Evolutionary conservation across 2,888 invertebrate species (phyloP).

Genomic region (Pristionchus entomophagus): DNA sequence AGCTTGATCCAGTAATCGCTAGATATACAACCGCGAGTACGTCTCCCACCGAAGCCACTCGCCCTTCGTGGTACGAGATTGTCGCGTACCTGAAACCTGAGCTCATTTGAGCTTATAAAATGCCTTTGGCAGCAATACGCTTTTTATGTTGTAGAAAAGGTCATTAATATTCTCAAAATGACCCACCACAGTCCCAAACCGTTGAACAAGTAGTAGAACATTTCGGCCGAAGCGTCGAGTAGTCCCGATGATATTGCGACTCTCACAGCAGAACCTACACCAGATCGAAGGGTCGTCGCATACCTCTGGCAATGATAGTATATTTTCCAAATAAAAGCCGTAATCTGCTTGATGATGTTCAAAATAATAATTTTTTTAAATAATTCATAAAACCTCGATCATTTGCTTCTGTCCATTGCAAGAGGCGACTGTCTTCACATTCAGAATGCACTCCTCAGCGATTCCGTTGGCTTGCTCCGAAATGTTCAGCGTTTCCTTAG

Average conservation of each 20-base stretch:
- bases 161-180: not conserved
- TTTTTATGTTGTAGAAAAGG: too few relatives aligned
- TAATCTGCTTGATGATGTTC: too few relatives aligned
- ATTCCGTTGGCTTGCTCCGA: slow-evolving; percentile 35
- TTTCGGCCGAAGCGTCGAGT: not conserved
- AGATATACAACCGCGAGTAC: not conserved
- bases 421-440: slow-evolving; percentile 10
- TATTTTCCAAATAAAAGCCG: too few relatives aligned
- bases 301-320: too few relatives aligned
- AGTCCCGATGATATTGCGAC: not conserved
- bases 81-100: not conserved
- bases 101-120: too few relatives aligned
- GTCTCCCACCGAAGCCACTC: not conserved
- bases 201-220: slow-evolving; percentile 10
- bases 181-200: not conserved
- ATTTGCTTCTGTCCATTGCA: slow-evolving; percentile 42
- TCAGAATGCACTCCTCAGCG: slow-evolving; percentile 24
- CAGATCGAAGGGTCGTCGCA: not conserved
- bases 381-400: not conserved
- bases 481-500: not conserved
- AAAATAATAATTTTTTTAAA: too few relatives aligned
- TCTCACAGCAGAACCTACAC: not conserved
- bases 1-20: not conserved
- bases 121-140: not conserved
- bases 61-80: not conserved